Conservation (phyloP, 2,797 vertebrate species). For the Eupleurogrammus muticus region DNA sequence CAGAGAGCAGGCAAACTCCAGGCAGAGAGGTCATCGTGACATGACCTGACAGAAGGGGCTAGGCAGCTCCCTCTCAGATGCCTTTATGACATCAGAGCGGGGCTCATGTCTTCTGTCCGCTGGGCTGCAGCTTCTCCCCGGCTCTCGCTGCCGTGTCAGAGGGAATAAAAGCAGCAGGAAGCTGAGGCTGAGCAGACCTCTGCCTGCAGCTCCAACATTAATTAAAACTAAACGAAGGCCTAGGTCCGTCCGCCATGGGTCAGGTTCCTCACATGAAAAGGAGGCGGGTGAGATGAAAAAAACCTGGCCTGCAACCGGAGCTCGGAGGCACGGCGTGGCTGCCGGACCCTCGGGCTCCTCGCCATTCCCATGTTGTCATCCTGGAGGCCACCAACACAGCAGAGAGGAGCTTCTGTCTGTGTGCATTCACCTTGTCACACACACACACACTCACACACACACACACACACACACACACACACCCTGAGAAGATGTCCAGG, state of each 20-base stretch:
- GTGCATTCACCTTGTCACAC: conserved; percentile 41
- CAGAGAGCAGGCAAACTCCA: too few relatives aligned
- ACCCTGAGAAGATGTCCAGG: conserved; percentile 57
- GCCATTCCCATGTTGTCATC: conserved; percentile 50
- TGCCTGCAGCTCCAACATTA: conserved; percentile 53
- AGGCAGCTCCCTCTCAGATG: too few relatives aligned
- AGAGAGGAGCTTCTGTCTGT: conserved; percentile 71
- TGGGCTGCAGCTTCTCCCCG: too few relatives aligned
- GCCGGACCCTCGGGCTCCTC: conserved; percentile 49
- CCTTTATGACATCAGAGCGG: too few relatives aligned
- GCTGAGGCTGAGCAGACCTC: neutral
- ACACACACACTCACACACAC: too few relatives aligned
- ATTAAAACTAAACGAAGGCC: conserved; percentile 67
- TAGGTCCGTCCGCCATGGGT: conserved; percentile 25
- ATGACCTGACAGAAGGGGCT: too few relatives aligned
- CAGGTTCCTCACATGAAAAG: conserved; percentile 55
- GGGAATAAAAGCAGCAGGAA: too few relatives aligned
- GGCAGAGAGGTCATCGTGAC: too few relatives aligned
- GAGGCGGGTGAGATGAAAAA: conserved; percentile 35
- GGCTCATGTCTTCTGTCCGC: too few relatives aligned
- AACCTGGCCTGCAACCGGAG: conserved; percentile 46
- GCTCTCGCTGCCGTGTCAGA: too few relatives aligned
- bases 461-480: conserved; percentile 6
- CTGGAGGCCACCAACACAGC: conserved; percentile 74
- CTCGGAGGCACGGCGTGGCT: conserved; percentile 37